Evolutionary conservation across 1,140 invertebrate genomes (phyloP).

Genomic region (Vanessa tameamea): DNA sequence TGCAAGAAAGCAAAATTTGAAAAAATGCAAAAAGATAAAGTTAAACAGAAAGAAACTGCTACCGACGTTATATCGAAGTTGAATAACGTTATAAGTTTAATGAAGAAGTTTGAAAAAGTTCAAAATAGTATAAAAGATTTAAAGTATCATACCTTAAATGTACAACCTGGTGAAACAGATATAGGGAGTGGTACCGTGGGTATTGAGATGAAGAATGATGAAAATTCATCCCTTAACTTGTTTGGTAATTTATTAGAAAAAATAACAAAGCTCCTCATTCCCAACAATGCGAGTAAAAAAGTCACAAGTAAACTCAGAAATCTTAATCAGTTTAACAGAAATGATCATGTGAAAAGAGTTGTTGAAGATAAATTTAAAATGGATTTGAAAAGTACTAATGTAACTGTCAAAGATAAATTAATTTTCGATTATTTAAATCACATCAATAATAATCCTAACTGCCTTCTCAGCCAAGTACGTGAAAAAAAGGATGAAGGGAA

Average conservation of each 20-base stretch:
- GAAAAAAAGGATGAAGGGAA: constrained; percentile 29
- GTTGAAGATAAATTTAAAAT: constrained; percentile 47
- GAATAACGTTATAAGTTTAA: constrained; percentile 55
- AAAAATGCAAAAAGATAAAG: constrained; percentile 22
- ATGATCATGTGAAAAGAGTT: constrained; percentile 42
- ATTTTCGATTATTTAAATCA: constrained; percentile 63
- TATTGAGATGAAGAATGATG: constrained; percentile 19
- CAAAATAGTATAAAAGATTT: constrained; percentile 49
- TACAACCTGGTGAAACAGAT: constrained; percentile 8
- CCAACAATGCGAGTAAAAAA: constrained; percentile 49
- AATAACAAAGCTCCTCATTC: constrained; percentile 53
- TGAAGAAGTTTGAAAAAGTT: constrained; percentile 61
- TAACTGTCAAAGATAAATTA: constrained; percentile 65
- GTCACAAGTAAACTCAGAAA: constrained; percentile 49
- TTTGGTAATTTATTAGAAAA: constrained; percentile 59
- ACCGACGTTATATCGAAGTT: constrained; percentile 52
- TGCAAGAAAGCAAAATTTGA: constrained; percentile 26
- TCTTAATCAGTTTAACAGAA: constrained; percentile 45
- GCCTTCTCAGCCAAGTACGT: constrained; percentile 43
- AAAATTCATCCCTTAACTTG: constrained; percentile 46
- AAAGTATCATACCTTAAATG: constrained; percentile 31
- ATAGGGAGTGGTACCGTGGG: not conserved
- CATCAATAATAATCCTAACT: constrained; percentile 59
- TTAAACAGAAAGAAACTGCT: constrained; percentile 27
- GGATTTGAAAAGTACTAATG: constrained; percentile 45